These are phyloP conservation scores for Seriola dumerili DNA, from an alignment of 2,113 vertebrate species.

Conservation along the genomic window DNA sequence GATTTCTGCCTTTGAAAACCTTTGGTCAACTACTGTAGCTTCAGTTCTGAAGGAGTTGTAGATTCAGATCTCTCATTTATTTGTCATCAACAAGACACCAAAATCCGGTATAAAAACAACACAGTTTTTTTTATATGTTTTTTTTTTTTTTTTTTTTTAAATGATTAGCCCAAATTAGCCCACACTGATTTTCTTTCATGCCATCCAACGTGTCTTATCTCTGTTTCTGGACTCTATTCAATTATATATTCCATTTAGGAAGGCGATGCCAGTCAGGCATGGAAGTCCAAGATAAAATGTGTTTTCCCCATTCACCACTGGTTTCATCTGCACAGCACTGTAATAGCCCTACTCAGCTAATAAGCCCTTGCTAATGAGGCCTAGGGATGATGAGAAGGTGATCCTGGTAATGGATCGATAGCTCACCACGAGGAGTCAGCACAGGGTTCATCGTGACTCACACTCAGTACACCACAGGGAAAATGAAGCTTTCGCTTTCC, in stretches of 20 bases:
- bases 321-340: constrained; percentile 58
- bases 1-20: too few species aligned
- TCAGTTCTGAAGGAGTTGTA: neutral
- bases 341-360: constrained; percentile 69
- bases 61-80: neutral
- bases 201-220: constrained; percentile 27
- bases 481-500: constrained; percentile 49
- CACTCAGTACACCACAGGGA: constrained; percentile 55
- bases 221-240: constrained; percentile 9
- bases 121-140: neutral
- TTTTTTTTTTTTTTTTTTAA: neutral
- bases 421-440: constrained; percentile 73
- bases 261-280: constrained; percentile 42
- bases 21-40: neutral
- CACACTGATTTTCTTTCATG: neutral
- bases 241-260: constrained; percentile 38
- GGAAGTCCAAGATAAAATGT: constrained; percentile 48
- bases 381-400: constrained; percentile 79
- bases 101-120: neutral
- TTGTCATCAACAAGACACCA: neutral
- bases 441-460: constrained; percentile 75
- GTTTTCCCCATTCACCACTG: constrained; percentile 40
- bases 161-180: neutral
- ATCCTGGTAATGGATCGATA: constrained; percentile 79
- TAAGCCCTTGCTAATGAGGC: constrained; percentile 81